phyloP scores from a whole-genome alignment of 2,888 invertebrate species.

The Eupsilia transversa region DNA sequence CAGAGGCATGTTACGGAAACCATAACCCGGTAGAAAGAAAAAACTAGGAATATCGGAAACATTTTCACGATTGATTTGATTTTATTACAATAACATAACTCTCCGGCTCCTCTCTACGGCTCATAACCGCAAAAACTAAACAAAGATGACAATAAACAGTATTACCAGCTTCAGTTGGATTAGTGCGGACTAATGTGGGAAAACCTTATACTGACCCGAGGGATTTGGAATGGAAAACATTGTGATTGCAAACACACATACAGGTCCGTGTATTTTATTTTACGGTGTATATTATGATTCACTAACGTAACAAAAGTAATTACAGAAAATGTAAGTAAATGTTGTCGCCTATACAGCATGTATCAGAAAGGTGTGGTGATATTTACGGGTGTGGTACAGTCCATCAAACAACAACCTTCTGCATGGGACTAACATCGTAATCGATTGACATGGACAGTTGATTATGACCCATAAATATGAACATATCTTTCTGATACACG shows the following conservation, averaged over 20 bases:
- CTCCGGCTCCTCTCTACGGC: too few species aligned
- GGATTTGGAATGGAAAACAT: conserved; percentile 32
- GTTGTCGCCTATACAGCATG: too few species aligned
- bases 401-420: too few species aligned
- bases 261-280: neutral
- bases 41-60: neutral
- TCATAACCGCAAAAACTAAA: conserved; percentile 47
- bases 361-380: too few species aligned
- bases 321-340: neutral
- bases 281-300: too few species aligned
- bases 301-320: neutral
- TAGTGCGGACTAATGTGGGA: conserved; percentile 43
- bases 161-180: conserved; percentile 50
- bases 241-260: conserved; percentile 14
- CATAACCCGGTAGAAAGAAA: neutral
- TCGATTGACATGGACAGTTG: too few species aligned
- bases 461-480: too few species aligned
- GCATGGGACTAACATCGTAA: too few species aligned
- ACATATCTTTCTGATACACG: neutral
- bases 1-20: neutral
- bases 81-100: conserved; percentile 39
- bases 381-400: too few species aligned
- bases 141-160: conserved; percentile 52
- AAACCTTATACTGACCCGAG: conserved; percentile 25
- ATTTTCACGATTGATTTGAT: conserved; percentile 24